Evolutionary conservation across 1,140 invertebrate species (phyloP).

Genomic region (Anastrepha ludens): DNA sequence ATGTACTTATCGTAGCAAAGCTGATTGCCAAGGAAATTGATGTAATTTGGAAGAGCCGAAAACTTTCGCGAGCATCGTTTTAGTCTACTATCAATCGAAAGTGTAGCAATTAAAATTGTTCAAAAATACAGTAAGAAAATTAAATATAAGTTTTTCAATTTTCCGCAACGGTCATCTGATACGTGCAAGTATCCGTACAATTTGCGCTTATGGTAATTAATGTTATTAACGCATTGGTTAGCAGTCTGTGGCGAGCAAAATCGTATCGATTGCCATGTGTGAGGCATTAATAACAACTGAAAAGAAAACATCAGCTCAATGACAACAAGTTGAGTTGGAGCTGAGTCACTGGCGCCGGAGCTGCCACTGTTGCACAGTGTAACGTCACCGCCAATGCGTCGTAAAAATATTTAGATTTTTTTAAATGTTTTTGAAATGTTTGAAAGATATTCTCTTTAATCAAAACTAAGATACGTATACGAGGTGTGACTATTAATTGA

Average conservation of each 20-base stretch:
- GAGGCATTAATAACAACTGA: not conserved
- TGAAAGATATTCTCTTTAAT: no score
- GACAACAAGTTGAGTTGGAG: not conserved
- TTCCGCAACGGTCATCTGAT: not conserved
- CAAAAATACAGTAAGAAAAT: conserved; percentile 11
- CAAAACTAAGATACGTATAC: no score
- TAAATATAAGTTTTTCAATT: not conserved
- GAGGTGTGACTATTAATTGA: no score
- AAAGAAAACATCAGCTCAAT: not conserved
- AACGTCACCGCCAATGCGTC: no score
- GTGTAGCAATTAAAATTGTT: conserved; percentile 1
- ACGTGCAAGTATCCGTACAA: conserved; percentile 12
- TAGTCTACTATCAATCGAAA: not conserved
- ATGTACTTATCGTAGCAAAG: not conserved
- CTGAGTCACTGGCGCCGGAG: not conserved
- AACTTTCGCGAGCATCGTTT: conserved; percentile 36
- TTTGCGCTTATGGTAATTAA: conserved; percentile 31
- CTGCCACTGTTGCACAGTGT: not conserved
- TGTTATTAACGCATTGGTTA: conserved; percentile 28
- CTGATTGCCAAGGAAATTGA: not conserved
- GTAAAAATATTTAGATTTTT: no score
- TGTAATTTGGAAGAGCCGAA: not conserved
- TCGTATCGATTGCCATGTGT: conserved; percentile 20
- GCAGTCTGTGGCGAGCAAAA: not conserved
- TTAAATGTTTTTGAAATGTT: no score